Conservation (phyloP, 2,113 vertebrate genomes). For the Bubo bubo region DNA sequence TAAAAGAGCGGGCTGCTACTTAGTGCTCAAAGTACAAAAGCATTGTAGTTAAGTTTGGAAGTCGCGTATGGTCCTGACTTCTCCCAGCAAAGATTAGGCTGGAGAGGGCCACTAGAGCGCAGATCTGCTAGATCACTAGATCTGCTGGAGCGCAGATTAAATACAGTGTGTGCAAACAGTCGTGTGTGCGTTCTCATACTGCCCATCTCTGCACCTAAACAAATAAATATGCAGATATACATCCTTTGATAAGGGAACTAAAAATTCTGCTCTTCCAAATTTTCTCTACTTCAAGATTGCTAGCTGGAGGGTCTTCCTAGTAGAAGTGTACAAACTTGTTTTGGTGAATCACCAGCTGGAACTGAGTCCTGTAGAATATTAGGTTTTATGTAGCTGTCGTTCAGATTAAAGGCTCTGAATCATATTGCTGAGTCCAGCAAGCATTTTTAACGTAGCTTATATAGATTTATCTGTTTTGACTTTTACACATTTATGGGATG, state of each 20-base stretch:
- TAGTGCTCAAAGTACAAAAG: background rate
- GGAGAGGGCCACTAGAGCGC: background rate
- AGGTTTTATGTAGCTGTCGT: fast-evolving
- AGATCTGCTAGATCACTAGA: too few relatives aligned
- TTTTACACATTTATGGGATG: background rate
- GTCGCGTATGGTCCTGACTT: background rate
- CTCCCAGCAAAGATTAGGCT: background rate
- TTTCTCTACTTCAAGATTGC: background rate
- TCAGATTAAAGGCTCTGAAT: background rate
- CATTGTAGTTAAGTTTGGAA: background rate
- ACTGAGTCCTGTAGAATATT: background rate
- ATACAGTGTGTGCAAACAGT: background rate
- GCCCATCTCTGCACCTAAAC: background rate
- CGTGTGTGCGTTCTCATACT: background rate
- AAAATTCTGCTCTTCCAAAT: background rate
- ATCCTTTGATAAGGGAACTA: background rate
- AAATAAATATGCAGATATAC: background rate
- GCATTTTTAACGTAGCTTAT: background rate
- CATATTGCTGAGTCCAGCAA: background rate
- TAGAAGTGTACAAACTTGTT: background rate
- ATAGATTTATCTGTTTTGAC: background rate
- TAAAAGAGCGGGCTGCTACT: background rate
- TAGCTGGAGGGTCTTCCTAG: background rate
- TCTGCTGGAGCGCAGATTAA: background rate
- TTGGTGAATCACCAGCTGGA: background rate